Percentiles rank a stretch among this genome's conserved stretches.
Evolutionary conservation across 2,797 vertebrate genomes (phyloP).

Genomic region (Notolepis coatsorum): DNA sequence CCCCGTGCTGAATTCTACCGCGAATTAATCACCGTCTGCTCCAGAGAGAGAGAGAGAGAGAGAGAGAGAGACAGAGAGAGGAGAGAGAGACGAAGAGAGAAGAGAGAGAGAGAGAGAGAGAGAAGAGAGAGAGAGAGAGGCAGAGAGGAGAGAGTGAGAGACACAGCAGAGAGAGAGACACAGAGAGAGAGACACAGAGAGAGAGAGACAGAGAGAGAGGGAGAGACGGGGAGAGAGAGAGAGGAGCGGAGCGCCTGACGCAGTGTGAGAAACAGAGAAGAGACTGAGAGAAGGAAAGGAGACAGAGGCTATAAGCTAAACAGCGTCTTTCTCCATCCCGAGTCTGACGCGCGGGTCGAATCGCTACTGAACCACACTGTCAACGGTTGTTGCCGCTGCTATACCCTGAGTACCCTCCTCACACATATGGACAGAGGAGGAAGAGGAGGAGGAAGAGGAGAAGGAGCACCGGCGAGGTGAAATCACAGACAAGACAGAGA

Average conservation of each 20-base stretch:
- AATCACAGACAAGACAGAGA: conserved; percentile 26
- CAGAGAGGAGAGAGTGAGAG: conserved; percentile 7
- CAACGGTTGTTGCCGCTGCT: too few species aligned
- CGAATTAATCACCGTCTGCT: conserved; percentile 72
- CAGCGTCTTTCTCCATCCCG: not conserved
- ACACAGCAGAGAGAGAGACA: conserved; percentile 11
- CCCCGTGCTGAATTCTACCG: conserved; percentile 42
- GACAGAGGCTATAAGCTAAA: not conserved
- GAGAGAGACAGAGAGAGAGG: conserved; percentile 23
- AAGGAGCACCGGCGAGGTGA: conserved; percentile 33
- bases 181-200: conserved; percentile 19
- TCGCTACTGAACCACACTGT: not conserved
- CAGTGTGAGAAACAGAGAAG: conserved; percentile 73
- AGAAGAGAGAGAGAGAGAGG: too few species aligned
- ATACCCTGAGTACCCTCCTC: too few species aligned
- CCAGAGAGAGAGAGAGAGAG: conserved; percentile 24
- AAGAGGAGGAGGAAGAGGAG: conserved; percentile 48
- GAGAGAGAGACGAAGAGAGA: not conserved
- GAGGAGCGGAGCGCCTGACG: conserved; percentile 70
- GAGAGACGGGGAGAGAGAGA: conserved; percentile 26
- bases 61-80: not conserved
- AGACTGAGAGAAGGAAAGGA: conserved; percentile 31
- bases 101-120: too few species aligned
- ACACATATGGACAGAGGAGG: not conserved
- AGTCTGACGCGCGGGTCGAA: not conserved